phyloP scores from a whole-genome alignment of 92 coral and sea anemone genomes.

The Galaxea fascicularis region DNA sequence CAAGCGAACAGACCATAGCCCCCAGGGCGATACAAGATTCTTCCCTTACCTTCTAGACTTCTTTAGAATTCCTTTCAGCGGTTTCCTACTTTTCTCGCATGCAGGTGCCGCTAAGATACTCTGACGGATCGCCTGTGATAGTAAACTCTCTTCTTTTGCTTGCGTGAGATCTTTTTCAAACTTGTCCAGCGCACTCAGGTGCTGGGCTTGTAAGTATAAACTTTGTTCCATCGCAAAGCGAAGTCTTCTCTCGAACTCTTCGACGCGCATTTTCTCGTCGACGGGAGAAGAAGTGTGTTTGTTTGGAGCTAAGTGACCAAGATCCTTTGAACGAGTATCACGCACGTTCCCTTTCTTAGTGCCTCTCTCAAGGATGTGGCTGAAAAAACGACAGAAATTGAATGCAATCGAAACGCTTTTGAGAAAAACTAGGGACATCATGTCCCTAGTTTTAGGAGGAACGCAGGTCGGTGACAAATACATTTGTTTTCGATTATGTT shows the following conservation, averaged over 20 bases:
- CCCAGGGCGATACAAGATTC: too few species aligned
- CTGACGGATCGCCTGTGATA: constrained; percentile 64
- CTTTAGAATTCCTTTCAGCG: constrained; percentile 94
- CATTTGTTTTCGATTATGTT: too few species aligned
- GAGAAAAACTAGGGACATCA: too few species aligned
- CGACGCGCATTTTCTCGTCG: constrained; percentile 78
- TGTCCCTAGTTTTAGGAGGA: too few species aligned
- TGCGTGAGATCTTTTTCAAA: constrained; percentile 84
- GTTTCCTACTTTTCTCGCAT: constrained; percentile 48
- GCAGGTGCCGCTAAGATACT: constrained; percentile 49
- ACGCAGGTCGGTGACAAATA: too few species aligned
- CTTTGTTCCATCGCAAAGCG: constrained; percentile 99
- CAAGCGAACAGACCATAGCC: too few species aligned
- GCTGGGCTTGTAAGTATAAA: constrained; percentile 83
- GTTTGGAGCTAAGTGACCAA: background rate
- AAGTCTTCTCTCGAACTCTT: constrained; percentile 92
- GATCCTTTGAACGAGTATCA: constrained; percentile 3
- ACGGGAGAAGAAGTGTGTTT: constrained; percentile 71
- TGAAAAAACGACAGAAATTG: constrained; percentile 3
- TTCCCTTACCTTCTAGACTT: constrained; percentile 43
- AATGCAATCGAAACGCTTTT: background rate
- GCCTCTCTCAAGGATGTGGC: constrained; percentile 84
- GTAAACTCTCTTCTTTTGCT: constrained; percentile 74
- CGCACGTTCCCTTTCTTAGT: constrained; percentile 18
- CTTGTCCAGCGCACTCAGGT: constrained; percentile 79